phyloP scores from a whole-genome alignment of 2,888 invertebrate genomes.

The Dyspetes luteomarginatus region DNA sequence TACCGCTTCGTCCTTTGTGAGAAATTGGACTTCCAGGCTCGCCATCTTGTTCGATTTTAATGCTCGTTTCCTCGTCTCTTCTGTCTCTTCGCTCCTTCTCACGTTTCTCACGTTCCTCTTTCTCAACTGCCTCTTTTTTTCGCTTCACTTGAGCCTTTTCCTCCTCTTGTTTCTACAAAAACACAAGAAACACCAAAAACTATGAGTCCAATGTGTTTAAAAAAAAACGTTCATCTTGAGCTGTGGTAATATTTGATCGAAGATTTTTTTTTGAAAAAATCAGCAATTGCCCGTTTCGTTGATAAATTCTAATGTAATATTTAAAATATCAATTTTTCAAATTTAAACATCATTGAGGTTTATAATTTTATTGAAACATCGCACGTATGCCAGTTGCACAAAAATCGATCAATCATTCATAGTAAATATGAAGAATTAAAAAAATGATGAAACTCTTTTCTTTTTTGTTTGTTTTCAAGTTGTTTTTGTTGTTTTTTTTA shows the following conservation, averaged over 20 bases:
- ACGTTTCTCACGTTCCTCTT: constrained; percentile 86
- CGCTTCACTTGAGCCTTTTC: constrained; percentile 87
- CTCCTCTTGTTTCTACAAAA: constrained; percentile 90
- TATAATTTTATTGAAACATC: not conserved
- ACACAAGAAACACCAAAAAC: constrained; percentile 78
- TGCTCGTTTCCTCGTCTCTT: constrained; percentile 82
- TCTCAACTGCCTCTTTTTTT: constrained; percentile 87
- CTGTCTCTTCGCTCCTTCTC: constrained; percentile 84
- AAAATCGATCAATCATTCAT: constrained; percentile 67
- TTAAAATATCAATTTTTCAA: not conserved
- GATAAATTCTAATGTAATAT: not conserved
- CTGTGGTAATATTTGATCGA: constrained; percentile 69
- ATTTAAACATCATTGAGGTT: constrained; percentile 18
- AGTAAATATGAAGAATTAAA: constrained; percentile 33
- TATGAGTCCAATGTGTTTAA: constrained; percentile 55
- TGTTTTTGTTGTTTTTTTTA: constrained; percentile 26
- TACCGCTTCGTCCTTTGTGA: constrained; percentile 78
- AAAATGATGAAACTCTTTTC: constrained; percentile 58
- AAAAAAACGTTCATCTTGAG: constrained; percentile 62
- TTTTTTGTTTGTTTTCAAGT: constrained; percentile 43
- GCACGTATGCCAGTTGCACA: constrained; percentile 76
- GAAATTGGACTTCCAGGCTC: constrained; percentile 80
- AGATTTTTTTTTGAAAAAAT: constrained; percentile 67
- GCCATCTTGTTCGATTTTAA: constrained; percentile 81
- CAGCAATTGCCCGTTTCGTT: constrained; percentile 73